Evolutionary conservation across 2,888 invertebrate genomes (phyloP), one percentile per base, ranked within the genome.

Genomic region (Dilophus febrilis): DNA sequence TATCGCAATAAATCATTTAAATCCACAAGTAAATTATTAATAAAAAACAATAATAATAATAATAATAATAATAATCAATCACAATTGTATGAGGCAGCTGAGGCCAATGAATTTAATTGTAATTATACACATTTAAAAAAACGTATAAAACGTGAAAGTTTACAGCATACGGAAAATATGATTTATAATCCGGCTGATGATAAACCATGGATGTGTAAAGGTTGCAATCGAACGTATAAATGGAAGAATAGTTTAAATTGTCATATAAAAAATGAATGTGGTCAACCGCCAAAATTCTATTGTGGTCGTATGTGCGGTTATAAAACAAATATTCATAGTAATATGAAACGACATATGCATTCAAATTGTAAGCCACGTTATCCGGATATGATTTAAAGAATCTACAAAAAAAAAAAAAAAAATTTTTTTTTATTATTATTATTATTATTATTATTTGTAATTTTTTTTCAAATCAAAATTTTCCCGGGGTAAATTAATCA

Each of bases 231-330:
- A 56, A 73, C 74, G 50, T 83, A 83, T 59, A 73, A 77, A 47
- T 77, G 77, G 63, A 76, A 77, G 60, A 76, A 75, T 49, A 77
- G 79, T 18, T 70, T 82, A 50, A 68, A 74, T 53, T 70, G 80
- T 51, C 82, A 82, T 54, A 62, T 75, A 38, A 75, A 74, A 32
- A 70, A 72, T 48, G 75, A 76, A 51, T 76, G 76, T 50, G 74
- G 74, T 3, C 66, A 72, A 54, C 73, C 73, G 44, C 63, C 63
- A 1, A 58, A 61, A 30, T 63, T 58, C 41, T 63, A 59, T 45
- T 63, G 63, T 48, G 58, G 56, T 46, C 61, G 63, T 49, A 55
- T 61, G 45, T 63, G 63, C 45, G 63, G 63, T 33, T 63, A 63
- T 46, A 61, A 62, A 42, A 63, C 63, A 19, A 63, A 63, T 51